Percentiles rank a stretch among this genome's conserved stretches.
phyloP scores from a whole-genome alignment of 2,113 vertebrate genomes.

The Sander vitreus region DNA sequence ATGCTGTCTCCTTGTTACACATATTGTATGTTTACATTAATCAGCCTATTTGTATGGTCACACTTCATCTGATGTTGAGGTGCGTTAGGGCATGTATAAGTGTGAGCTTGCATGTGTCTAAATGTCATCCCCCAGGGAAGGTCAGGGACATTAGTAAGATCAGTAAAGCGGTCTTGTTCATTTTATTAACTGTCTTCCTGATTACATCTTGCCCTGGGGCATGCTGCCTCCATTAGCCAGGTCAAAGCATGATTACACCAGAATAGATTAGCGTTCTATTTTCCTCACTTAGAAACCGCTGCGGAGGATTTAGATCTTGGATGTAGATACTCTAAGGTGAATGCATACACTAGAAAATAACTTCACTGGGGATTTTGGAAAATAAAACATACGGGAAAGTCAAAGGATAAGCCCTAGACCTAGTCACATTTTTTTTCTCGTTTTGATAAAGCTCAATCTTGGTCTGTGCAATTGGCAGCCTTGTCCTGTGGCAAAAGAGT shows the following conservation, averaged over 20 bases:
- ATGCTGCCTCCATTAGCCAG: constrained; percentile 79
- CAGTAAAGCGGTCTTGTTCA: constrained; percentile 75
- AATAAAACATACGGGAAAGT: background rate
- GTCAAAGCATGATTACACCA: constrained; percentile 77
- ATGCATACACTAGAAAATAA: constrained; percentile 5
- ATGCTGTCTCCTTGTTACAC: constrained; percentile 7
- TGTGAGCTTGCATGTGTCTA: constrained; percentile 31
- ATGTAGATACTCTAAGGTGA: constrained; percentile 56
- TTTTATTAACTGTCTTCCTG: constrained; percentile 80
- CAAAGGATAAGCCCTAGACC: constrained; percentile 20
- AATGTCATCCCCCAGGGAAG: constrained; percentile 62
- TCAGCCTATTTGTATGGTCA: background rate
- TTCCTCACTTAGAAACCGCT: constrained; percentile 59
- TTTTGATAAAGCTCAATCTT: constrained; percentile 19
- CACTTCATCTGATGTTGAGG: constrained; percentile 13
- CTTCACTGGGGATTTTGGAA: constrained; percentile 16
- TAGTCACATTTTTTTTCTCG: background rate
- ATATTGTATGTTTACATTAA: constrained; percentile 21
- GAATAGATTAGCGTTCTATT: constrained; percentile 75
- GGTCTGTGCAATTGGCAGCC: constrained; percentile 34
- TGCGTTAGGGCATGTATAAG: constrained; percentile 19
- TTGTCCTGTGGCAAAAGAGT: constrained; percentile 38
- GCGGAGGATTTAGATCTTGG: constrained; percentile 52
- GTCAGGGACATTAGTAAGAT: constrained; percentile 77
- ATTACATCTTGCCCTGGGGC: constrained; percentile 77